Conservation (phyloP, 2,888 invertebrate genomes). For the Coronaproctus castanopsis region DNA sequence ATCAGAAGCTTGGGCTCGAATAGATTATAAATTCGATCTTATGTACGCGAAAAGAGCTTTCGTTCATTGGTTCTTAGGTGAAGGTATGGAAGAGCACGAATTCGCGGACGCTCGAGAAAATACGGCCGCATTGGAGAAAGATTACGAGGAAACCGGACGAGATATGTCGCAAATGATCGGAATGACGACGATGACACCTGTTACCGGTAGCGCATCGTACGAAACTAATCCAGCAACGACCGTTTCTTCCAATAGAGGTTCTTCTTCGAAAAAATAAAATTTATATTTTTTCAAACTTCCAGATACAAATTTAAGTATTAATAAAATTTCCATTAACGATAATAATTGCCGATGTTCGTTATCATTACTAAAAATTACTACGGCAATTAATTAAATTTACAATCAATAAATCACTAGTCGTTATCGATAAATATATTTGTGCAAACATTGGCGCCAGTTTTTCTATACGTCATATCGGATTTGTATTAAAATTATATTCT, state of each 20-base stretch:
- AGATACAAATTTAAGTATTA: slow-evolving; percentile 1
- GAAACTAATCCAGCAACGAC: slow-evolving; percentile 2
- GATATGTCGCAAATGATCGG: background rate
- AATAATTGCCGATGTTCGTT: no score
- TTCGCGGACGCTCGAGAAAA: slow-evolving; percentile 13
- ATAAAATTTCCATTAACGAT: slow-evolving; percentile 3
- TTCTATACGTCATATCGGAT: no score
- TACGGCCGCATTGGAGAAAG: slow-evolving; percentile 11
- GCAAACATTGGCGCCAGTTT: no score
- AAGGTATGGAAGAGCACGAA: slow-evolving; percentile 14
- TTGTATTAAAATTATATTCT: no score
- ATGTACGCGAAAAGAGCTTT: slow-evolving; percentile 14
- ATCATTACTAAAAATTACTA: no score
- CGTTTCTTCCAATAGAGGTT: no score
- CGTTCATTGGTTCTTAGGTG: slow-evolving; percentile 13
- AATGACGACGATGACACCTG: no score
- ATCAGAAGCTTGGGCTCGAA: slow-evolving; percentile 12
- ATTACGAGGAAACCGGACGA: slow-evolving; percentile 12
- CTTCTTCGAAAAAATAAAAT: no score
- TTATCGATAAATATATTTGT: no score
- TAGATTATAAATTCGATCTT: slow-evolving; percentile 14
- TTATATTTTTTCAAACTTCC: slow-evolving; percentile 5
- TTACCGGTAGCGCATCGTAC: no score
- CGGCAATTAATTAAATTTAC: no score
- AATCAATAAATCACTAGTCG: no score